Conservation (phyloP, 2,888 invertebrate species). For the Argyra leucocephala region DNA sequence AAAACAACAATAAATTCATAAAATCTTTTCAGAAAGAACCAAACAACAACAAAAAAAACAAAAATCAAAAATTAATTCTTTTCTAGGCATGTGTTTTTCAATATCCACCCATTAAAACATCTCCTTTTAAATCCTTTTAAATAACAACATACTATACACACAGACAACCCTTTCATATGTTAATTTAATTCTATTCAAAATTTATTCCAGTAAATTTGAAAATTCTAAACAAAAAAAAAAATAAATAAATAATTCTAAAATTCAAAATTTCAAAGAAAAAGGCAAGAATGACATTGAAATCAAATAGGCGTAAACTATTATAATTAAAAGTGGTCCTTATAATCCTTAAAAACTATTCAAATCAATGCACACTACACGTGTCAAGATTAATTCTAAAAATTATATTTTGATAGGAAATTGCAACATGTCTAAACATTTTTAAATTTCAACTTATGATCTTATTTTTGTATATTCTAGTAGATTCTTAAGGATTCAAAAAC, state of each 20-base stretch:
- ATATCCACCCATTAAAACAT: background rate
- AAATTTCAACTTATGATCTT: too few relatives aligned
- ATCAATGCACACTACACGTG: background rate
- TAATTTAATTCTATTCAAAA: background rate
- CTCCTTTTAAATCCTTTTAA: too few relatives aligned
- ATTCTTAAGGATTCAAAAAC: too few relatives aligned
- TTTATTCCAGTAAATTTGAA: background rate
- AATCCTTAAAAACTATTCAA: background rate
- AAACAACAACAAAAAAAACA: background rate
- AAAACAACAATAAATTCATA: too few relatives aligned
- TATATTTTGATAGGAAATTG: too few relatives aligned
- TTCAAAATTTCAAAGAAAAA: background rate
- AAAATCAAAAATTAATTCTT: background rate
- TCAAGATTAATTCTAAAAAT: background rate
- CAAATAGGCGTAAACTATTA: background rate
- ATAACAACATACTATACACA: too few relatives aligned
- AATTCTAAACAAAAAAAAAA: background rate
- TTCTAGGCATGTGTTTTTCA: background rate
- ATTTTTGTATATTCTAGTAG: too few relatives aligned
- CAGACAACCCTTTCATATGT: background rate
- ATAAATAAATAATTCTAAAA: background rate
- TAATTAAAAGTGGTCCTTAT: background rate
- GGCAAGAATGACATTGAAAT: background rate
- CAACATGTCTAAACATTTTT: too few relatives aligned
- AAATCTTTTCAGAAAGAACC: too few relatives aligned